Evolutionary conservation across 2,888 invertebrate species (phyloP), one percentile per base, ranked within the genome.

Genomic region (Lycaena phlaeas): DNA sequence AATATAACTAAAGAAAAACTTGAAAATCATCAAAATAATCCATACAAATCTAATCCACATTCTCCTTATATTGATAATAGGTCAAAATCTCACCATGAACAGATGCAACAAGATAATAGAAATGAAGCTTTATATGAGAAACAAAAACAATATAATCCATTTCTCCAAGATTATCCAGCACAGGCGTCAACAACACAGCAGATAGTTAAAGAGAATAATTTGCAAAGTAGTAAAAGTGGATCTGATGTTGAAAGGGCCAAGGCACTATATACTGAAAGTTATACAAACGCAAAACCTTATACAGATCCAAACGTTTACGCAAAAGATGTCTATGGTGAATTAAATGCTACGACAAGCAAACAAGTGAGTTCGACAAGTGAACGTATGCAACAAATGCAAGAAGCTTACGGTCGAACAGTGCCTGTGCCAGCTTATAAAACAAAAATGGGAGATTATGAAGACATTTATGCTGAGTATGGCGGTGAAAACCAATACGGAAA

Each of bases 331-430:
- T 81, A 79, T 47, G 76, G 79, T 9, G 81, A 81, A 51, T 44
- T 70, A 12, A 70, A 62, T 57, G 37, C 9, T 22, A 25, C 10
- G 18, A 14, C 6, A 14, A 22, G 14, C 22, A 25, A 22, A 36
- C 14, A 14, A 25, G 26, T 3, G 14, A 26, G 9, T 25, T 25
- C 12, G 12, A 17, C 26, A 15, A 40, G 27, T 25, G 18, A 94
- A 51, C 86, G 94, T 50, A 94, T 94, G 1, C 94, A 94, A 0
- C 94, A 94, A 59, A 94, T 94, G 1, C 94, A 94, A 0, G 94
- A 94, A 59, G 92, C 92, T 7, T 94, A 94, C 59, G 92, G 93
- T 1, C 79, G 92, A 47, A 89, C 91, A 26, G 73, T 71, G 27
- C 66, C 74, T 51, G 86, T 82, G 67, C 78, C 66, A 7, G 64